Base-by-base conservation (phyloP, 2,888 invertebrate genomes). In the Sinodicranocentrus sp. region DNA sequence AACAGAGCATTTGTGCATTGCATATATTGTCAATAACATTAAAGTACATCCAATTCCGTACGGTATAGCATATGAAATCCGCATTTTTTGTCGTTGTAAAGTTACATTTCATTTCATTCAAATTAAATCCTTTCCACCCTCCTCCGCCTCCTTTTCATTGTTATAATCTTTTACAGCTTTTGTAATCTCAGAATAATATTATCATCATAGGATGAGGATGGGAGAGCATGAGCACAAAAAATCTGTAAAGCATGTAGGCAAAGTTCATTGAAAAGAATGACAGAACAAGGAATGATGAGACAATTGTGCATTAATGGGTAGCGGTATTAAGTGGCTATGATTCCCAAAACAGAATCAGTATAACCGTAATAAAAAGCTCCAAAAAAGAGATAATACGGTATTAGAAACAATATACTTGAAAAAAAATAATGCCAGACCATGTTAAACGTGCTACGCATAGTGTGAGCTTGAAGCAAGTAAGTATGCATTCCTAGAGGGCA, bases 401-500 rank as follows among this genome's bases (percentile, higher is more conserved):
- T 75, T 39, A 71, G 21, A n/a, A 28, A 44, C 48, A 65, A 26
- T n/a, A 17, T 33, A 61, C 25, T 61, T 61, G 13, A 57, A 15
- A 25, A 23, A 57, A 54, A 54, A n/a, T n/a, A n/a, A n/a, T n/a
- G n/a, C n/a, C n/a, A n/a, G n/a, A n/a, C n/a, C n/a, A n/a, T n/a
- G n/a, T n/a, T n/a, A n/a, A 52, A 19, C 52, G 8, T 52, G 52
- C 8, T 39, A 13, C 52, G 19, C 52, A 52, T 19, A 52, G 52
- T 15, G 13, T 52, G 17, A n/a, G n/a, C n/a, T n/a, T n/a, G n/a
- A n/a, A n/a, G n/a, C n/a, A n/a, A n/a, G 13, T 8, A 15, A 48
- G 15, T n/a, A 48, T 23, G 25, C 80, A 80, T 80, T 75, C 82
- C 82, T 80, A 65, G 72, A 72, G 72, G 80, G 80, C 72, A 80